Evolutionary conservation across 2,888 invertebrate species (phyloP).

Genomic region (Athalia rosae): DNA sequence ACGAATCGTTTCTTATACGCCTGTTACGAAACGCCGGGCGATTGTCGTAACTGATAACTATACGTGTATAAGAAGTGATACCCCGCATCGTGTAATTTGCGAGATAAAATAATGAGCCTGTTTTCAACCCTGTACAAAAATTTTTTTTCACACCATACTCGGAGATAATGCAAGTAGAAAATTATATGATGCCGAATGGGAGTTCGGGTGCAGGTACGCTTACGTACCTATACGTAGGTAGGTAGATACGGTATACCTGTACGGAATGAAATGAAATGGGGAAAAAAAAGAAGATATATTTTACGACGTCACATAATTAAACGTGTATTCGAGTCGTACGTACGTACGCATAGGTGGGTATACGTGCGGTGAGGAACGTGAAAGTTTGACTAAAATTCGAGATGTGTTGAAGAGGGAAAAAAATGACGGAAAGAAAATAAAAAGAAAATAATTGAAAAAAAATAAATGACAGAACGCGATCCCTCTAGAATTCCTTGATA

Average conservation of each 20-base stretch:
- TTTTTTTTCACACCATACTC: neutral
- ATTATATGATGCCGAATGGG: no score
- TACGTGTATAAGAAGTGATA: neutral
- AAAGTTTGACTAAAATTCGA: constrained; percentile 26
- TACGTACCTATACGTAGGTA: no score
- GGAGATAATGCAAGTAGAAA: neutral
- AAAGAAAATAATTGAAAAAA: neutral
- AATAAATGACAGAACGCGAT: constrained; percentile 5
- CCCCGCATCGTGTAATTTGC: constrained; percentile 29
- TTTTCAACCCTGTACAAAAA: neutral
- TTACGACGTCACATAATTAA: neutral
- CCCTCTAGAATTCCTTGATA: constrained; percentile 26
- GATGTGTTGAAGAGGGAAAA: constrained; percentile 26
- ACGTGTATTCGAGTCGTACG: neutral
- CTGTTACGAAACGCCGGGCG: constrained; percentile 12
- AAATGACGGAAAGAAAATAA: constrained; percentile 2
- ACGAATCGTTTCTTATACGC: constrained; percentile 15
- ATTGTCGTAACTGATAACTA: constrained; percentile 38
- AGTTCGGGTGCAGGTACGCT: no score
- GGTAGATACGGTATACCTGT: no score
- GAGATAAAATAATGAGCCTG: constrained; percentile 6
- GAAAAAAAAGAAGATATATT: neutral
- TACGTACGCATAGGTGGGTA: neutral
- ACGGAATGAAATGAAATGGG: neutral
- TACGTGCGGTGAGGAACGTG: constrained; percentile 6